phyloP scores from a whole-genome alignment of 2,888 invertebrate species.

The Cryptus viduatorius region DNA sequence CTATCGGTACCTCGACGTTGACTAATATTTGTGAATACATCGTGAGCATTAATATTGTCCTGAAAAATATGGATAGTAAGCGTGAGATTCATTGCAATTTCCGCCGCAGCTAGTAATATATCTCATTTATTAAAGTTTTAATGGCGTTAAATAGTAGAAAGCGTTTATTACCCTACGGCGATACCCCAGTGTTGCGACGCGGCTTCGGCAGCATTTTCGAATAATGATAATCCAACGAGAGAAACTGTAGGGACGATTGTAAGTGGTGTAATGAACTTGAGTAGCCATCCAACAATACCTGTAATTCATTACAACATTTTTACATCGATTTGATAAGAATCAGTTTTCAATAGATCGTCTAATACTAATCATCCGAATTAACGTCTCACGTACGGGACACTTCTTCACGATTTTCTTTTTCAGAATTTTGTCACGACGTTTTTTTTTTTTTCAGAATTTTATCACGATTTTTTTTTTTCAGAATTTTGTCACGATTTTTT shows the following conservation, averaged over 20 bases:
- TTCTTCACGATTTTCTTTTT: too few species aligned
- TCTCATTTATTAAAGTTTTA: background rate
- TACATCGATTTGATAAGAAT: background rate
- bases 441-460: too few species aligned
- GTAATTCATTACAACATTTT: conserved; percentile 55
- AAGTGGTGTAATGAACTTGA: conserved; percentile 92
- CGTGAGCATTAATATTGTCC: conserved; percentile 91
- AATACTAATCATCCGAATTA: background rate
- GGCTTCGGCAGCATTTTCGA: conserved; percentile 92
- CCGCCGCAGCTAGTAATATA: too few species aligned
- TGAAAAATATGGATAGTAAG: conserved; percentile 80
- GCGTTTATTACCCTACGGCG: conserved; percentile 88
- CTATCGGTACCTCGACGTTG: conserved; percentile 88
- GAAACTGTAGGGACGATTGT: conserved; percentile 94
- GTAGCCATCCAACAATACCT: conserved; percentile 91
- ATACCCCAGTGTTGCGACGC: conserved; percentile 95
- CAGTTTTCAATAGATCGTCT: background rate
- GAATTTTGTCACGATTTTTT: too few species aligned
- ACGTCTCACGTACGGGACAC: too few species aligned
- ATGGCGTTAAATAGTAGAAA: background rate
- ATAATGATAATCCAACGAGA: conserved; percentile 93
- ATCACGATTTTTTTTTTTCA: too few species aligned
- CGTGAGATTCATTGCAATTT: background rate
- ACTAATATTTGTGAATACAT: conserved; percentile 93
- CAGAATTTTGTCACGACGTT: too few species aligned